Evolutionary conservation across 2,888 invertebrate genomes (phyloP).

Genomic region (Lacanobia wlatinum): DNA sequence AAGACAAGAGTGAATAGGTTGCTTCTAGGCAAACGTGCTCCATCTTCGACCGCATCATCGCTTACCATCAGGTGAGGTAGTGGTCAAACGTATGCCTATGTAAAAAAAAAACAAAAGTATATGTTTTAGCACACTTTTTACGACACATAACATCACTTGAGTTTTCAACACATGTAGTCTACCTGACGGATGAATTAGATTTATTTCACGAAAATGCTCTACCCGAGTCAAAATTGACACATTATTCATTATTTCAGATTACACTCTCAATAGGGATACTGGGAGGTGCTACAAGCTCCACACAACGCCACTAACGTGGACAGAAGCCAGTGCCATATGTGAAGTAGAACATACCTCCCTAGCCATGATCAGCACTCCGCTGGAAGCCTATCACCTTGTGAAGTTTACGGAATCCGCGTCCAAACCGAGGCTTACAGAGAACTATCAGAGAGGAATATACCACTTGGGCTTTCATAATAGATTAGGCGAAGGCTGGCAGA

Average conservation of each 20-base stretch:
- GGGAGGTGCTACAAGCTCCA: conserved; percentile 83
- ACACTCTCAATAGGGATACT: conserved; percentile 68
- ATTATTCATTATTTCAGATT: conserved; percentile 70
- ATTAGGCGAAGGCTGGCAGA: conserved; percentile 68
- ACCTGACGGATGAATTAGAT: neutral
- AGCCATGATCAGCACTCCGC: conserved; percentile 73
- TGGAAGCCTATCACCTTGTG: conserved; percentile 40
- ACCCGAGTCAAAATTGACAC: no score
- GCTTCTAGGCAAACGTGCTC: no score
- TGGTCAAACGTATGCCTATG: no score
- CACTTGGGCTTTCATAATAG: conserved; percentile 71
- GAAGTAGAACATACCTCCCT: conserved; percentile 77
- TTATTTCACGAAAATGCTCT: no score
- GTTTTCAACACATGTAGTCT: no score
- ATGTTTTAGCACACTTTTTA: no score
- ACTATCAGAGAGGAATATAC: conserved; percentile 54
- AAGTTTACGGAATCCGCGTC: conserved; percentile 11
- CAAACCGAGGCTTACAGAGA: conserved; percentile 3
- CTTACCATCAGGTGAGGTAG: no score
- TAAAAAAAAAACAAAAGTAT: no score
- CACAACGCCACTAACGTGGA: conserved; percentile 76
- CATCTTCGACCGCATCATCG: no score
- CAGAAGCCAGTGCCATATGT: conserved; percentile 76
- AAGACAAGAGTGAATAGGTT: no score
- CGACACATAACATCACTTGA: no score